Evolutionary conservation across 2,113 vertebrate species (phyloP).

Genomic region (Nerophis lumbriciformis): DNA sequence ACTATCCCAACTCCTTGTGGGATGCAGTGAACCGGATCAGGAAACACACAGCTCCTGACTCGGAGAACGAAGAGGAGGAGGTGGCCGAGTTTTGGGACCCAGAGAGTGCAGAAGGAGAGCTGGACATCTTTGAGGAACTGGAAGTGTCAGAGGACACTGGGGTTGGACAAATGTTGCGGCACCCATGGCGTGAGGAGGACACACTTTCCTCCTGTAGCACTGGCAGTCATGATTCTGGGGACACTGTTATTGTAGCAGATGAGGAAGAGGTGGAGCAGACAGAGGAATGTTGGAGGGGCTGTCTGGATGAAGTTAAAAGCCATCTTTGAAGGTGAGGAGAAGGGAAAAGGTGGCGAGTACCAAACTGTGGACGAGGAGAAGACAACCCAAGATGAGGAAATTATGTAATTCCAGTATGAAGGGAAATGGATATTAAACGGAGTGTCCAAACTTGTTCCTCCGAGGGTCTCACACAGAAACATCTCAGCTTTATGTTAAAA

Average conservation of each 20-base stretch:
- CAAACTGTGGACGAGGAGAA: background rate
- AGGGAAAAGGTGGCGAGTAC: background rate
- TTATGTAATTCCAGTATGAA: background rate
- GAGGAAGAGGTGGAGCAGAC: conserved; percentile 21
- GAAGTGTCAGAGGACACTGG: conserved; percentile 1
- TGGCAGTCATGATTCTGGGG: conserved; percentile 69
- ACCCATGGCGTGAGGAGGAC: conserved; percentile 42
- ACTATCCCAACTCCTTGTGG: conserved; percentile 73
- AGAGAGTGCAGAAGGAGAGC: conserved; percentile 21
- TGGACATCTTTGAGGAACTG: background rate
- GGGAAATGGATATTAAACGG: background rate
- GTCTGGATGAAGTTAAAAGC: background rate
- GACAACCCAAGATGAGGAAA: background rate
- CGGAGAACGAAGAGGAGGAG: conserved; percentile 83
- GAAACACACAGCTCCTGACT: conserved; percentile 88
- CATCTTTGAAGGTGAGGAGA: conserved; percentile 7
- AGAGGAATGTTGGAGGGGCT: background rate
- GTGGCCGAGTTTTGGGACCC: conserved; percentile 53
- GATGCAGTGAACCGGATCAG: conserved; percentile 86
- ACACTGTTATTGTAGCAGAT: conserved; percentile 61
- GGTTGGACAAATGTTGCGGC: background rate
- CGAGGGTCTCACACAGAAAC: background rate
- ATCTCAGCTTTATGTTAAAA: too few species aligned
- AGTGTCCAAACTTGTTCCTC: background rate
- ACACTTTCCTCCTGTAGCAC: conserved; percentile 67